Evolutionary conservation across 2,113 vertebrate species (phyloP), one percentile per base, ranked within the genome.

Genomic region (Amblyopsis rosae): DNA sequence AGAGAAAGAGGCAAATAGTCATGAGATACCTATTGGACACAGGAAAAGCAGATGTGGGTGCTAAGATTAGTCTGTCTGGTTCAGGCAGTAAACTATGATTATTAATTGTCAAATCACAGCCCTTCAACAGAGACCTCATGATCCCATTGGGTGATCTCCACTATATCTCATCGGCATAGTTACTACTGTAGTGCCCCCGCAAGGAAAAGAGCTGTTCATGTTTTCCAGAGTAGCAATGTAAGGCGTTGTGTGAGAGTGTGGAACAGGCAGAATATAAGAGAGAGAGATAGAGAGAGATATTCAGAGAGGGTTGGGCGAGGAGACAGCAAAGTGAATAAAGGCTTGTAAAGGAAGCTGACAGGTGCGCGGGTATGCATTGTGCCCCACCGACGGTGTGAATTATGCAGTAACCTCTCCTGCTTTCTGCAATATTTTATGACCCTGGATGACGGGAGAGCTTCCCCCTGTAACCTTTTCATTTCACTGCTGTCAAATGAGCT

Each of bases 301-400:
- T 9, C 5, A 26, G 17, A 19, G 45, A 62, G 12, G 32, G 19
- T 4, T 8, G 13, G 76, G 76, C 2, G 66, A 70, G 59, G 50
- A 67, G 72, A 13, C 11, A 64, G 32, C 19, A 2, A 56, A 65
- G 61, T 50, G 11, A 12, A 73, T 70, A 68, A 80, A 56, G 78
- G 47, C 49, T 16, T 15, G 47, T 19, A 65, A 48, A 75, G 53
- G 62, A 65, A 81, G 75, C 54, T 16, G 72, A 61, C 68, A 78
- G 41, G 57, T 64, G 62, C 12, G 55, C 6, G 5, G 11, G 9
- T n/a, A 12, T 41, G 15, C 13, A 41, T 32, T 35, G 12, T 9
- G 13, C 15, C 3, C 19, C 10, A 15, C 13, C 3, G 49, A 50
- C 10, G 13, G 49, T 50, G 13, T 11, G 10, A 11, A 11, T 50